Percentiles rank a stretch among this genome's conserved stretches.
Evolutionary conservation across 2,888 invertebrate genomes (phyloP).

Genomic region (Anarsia innoxiella): DNA sequence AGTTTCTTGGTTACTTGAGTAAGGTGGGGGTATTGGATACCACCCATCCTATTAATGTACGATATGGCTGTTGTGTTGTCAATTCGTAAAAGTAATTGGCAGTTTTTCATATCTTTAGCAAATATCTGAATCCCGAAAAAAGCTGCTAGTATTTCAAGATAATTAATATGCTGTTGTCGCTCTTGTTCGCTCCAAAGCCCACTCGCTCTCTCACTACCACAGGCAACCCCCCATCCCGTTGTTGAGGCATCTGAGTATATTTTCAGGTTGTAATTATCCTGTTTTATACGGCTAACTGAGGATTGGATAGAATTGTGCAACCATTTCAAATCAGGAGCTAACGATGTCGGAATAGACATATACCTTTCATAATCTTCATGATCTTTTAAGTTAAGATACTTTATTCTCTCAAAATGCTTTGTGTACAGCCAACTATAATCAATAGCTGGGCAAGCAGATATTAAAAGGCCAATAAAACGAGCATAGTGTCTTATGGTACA

Average conservation of each 20-base stretch:
- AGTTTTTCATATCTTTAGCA: conserved; percentile 11
- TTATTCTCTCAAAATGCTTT: not conserved
- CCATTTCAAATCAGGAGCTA: not conserved
- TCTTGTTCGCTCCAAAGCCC: conserved; percentile 16
- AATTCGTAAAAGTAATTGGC: conserved; percentile 6
- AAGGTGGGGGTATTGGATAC: conserved; percentile 9
- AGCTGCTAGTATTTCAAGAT: conserved; percentile 15
- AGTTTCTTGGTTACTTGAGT: conserved; percentile 2
- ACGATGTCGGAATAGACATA: not conserved
- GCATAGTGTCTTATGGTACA: conserved; percentile 22
- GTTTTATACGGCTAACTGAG: not conserved
- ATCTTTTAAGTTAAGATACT: conserved; percentile 1
- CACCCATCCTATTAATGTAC: conserved; percentile 13
- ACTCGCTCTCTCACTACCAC: conserved; percentile 10
- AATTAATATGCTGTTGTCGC: conserved; percentile 13
- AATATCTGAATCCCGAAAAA: conserved; percentile 22
- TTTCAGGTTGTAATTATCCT: conserved; percentile 4
- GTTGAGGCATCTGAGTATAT: conserved; percentile 18
- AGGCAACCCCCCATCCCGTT: conserved; percentile 17
- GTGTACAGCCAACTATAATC: conserved; percentile 21
- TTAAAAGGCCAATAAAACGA: conserved; percentile 18
- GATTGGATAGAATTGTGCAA: not conserved
- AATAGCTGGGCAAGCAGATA: conserved; percentile 23
- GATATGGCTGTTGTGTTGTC: conserved; percentile 14
- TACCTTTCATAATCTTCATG: conserved; percentile 1